A percentile compares a stretch with the other conserved stretches of the same genome.
phyloP scores from a whole-genome alignment of 2,113 vertebrate species.

The Pachycephala philippinensis region DNA sequence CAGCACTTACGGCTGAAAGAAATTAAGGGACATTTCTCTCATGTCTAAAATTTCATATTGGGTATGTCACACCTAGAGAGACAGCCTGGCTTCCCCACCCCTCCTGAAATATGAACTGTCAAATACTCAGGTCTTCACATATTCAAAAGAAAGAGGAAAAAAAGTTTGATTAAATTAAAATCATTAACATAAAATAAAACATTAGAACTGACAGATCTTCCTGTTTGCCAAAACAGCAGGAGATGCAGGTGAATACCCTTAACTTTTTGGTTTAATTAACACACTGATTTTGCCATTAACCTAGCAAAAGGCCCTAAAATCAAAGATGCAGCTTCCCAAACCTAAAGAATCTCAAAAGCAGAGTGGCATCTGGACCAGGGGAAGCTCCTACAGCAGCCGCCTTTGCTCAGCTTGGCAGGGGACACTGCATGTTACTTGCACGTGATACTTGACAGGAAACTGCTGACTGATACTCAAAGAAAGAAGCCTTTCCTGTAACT shows the following conservation, averaged over 20 bases:
- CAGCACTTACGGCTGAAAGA: not conserved
- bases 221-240: not conserved
- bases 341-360: not conserved
- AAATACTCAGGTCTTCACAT: not conserved
- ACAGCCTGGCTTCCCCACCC: not conserved
- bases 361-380: fast-evolving
- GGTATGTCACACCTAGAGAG: not conserved
- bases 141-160: not conserved
- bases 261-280: not conserved
- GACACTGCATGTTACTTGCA: not conserved
- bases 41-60: not conserved
- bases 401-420: not conserved
- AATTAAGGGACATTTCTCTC: not conserved
- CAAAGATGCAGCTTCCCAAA: not conserved
- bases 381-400: not conserved
- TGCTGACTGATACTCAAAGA: not conserved
- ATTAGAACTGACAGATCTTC: not conserved
- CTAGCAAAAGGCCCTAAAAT: not conserved
- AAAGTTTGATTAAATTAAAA: not conserved
- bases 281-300: not conserved
- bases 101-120: not conserved
- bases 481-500: not conserved
- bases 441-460: not conserved
- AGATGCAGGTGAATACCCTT: not conserved
- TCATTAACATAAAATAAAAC: not conserved